Evolutionary conservation across 2,797 vertebrate species (phyloP).

Genomic region (Sebastolobus altivelis): DNA sequence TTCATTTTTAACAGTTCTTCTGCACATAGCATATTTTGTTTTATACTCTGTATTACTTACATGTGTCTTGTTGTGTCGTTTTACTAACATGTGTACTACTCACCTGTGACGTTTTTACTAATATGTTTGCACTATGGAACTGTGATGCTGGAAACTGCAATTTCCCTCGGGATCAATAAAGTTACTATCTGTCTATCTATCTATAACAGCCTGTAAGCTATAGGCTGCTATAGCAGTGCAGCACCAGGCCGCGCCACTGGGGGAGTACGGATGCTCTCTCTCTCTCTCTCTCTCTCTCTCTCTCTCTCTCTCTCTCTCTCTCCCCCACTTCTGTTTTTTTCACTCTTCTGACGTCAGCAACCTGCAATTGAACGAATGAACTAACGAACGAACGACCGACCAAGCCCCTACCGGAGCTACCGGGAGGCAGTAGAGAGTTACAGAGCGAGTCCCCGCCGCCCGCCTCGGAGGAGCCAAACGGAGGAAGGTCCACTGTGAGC

Average conservation of each 20-base stretch:
- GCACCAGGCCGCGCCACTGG: conserved; percentile 64
- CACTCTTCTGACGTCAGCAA: conserved; percentile 73
- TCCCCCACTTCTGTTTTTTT: not conserved
- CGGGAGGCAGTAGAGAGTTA: conserved; percentile 68
- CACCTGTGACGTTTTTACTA: too few relatives aligned
- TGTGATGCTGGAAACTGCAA: too few relatives aligned
- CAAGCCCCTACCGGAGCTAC: conserved; percentile 69
- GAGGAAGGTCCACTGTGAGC: conserved; percentile 44
- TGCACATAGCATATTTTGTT: too few relatives aligned
- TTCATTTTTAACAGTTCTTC: too few relatives aligned
- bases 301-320: too few relatives aligned
- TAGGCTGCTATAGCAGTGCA: not conserved
- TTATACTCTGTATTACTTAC: too few relatives aligned
- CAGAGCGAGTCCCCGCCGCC: conserved; percentile 59
- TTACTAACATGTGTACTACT: too few relatives aligned
- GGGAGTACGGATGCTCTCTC: not conserved
- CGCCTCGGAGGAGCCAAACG: conserved; percentile 63
- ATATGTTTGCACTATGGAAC: too few relatives aligned
- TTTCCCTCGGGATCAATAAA: too few relatives aligned
- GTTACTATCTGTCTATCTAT: too few relatives aligned
- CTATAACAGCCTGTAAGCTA: not conserved
- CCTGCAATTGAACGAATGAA: conserved; percentile 64
- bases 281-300: not conserved
- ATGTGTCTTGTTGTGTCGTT: too few relatives aligned
- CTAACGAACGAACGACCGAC: conserved; percentile 44